Base-by-base conservation (phyloP, 2,888 invertebrate genomes). In the Xestia ashworthii region DNA sequence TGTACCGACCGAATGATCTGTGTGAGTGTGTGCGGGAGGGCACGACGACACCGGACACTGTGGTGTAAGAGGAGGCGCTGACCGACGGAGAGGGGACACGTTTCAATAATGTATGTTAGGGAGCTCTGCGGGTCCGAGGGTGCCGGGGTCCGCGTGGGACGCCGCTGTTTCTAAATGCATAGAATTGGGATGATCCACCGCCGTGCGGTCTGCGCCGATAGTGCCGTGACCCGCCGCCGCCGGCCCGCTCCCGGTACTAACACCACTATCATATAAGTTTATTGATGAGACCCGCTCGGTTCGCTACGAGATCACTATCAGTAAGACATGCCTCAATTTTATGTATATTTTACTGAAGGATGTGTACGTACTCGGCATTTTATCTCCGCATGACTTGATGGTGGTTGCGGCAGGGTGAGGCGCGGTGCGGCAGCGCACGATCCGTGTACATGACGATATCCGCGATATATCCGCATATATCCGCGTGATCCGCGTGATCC, bases 91-190 rank as follows among this genome's bases (percentile, higher is more conserved):
- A 62, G 46, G 48, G 50, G n/a, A 22, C 14, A n/a, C 44, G 2
- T 19, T 5, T 74, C 41, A 70, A 80, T 80, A 76, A 70, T 72
- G 46, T 75, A 75, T 80, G 69, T 64, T 0, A 0, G 5, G 53
- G 38, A 38, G 5, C 38, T 1, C 46, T 2, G 22, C 44, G 50
- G 71, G 64, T 44, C 71, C 46, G 1, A 60, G 82, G 82, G 71
- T 32, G 80, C 44, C 16, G n/a, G 22, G 68, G 5, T 16, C 67
- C 73, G 58, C 73, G 64, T 9, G 70, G 66, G 73, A 64, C 48
- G 25, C 6, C 44, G 22, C 83, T 83, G 11, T 55, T 79, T 79
- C 38, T 55, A 79, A 82, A 82, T 82, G 83, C 74, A 82, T 79
- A 79, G 82, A 82, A 83, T 79, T 71, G 58, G 9, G 14, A 38